Evolutionary conservation across 2,888 invertebrate species (phyloP).

Genomic region (Nemurella pictetii): DNA sequence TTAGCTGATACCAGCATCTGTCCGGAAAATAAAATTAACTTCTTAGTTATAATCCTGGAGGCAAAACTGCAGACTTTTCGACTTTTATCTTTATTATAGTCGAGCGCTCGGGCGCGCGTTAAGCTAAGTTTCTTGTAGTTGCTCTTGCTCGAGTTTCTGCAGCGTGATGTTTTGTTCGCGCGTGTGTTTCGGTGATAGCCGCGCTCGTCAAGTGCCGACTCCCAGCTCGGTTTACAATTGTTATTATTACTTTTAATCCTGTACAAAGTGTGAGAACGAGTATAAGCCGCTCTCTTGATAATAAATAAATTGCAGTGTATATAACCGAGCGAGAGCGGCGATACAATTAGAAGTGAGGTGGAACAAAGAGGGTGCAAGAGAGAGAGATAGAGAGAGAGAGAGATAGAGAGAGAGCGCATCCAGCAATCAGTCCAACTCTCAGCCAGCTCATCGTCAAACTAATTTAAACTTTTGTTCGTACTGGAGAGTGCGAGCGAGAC

Average conservation of each 20-base stretch:
- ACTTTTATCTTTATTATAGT: neutral
- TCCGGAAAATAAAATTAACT: neutral
- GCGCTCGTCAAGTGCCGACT: conserved; percentile 21
- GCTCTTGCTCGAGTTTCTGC: neutral
- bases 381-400: conserved; percentile 12
- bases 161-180: neutral
- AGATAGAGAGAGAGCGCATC: conserved; percentile 22
- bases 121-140: no score
- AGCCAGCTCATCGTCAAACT: conserved; percentile 39
- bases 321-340: neutral
- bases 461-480: conserved; percentile 39
- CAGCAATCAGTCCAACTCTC: conserved; percentile 36
- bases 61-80: neutral
- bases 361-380: neutral
- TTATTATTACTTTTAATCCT: conserved; percentile 38
- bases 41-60: neutral
- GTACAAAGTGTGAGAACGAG: conserved; percentile 33
- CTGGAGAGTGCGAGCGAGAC: conserved; percentile 5
- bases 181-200: neutral
- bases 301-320: conserved; percentile 33
- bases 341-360: neutral
- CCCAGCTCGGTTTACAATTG: conserved; percentile 36
- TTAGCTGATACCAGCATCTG: neutral
- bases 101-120: no score
- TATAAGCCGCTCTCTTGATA: conserved; percentile 25